Conservation (phyloP, 2,888 invertebrate genomes). For the Arrhopalites spinosus region DNA sequence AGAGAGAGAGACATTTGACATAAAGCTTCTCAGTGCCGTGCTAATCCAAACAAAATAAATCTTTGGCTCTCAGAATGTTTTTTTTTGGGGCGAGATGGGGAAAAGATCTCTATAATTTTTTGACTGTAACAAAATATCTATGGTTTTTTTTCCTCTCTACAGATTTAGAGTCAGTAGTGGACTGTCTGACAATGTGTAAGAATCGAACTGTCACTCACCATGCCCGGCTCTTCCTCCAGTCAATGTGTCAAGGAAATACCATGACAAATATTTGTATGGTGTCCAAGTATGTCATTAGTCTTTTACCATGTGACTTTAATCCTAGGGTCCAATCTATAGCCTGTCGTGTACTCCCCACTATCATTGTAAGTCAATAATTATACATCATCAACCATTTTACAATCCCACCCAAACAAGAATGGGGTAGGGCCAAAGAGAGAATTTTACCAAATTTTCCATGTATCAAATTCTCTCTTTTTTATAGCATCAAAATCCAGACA, state of each 20-base stretch:
- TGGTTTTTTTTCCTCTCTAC: slow-evolving; percentile 1
- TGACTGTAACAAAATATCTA: too few species aligned
- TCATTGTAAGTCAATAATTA: slow-evolving; percentile 43
- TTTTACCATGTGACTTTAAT: slow-evolving; percentile 54
- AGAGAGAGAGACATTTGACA: too few species aligned
- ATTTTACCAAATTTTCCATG: neutral
- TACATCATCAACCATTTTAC: neutral
- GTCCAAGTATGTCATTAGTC: slow-evolving; percentile 46
- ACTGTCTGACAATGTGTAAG: slow-evolving; percentile 53
- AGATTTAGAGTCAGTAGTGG: slow-evolving; percentile 50
- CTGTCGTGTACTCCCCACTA: slow-evolving; percentile 47
- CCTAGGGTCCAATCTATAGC: slow-evolving; percentile 51
- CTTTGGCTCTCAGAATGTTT: too few species aligned
- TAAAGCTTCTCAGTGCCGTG: too few species aligned
- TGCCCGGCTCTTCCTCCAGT: slow-evolving; percentile 46
- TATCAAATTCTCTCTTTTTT: neutral
- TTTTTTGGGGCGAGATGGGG: too few species aligned
- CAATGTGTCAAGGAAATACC: slow-evolving; percentile 45
- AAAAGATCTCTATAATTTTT: too few species aligned
- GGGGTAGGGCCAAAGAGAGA: neutral
- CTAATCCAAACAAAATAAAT: too few species aligned
- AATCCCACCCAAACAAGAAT: too few species aligned
- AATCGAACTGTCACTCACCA: slow-evolving; percentile 42
- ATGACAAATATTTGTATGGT: slow-evolving; percentile 42
- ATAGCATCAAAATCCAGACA: slow-evolving; percentile 43